Percentiles rank a stretch among this genome's conserved stretches.
Conservation (phyloP, 2,888 invertebrate genomes). For the Nemapogon koenigi region DNA sequence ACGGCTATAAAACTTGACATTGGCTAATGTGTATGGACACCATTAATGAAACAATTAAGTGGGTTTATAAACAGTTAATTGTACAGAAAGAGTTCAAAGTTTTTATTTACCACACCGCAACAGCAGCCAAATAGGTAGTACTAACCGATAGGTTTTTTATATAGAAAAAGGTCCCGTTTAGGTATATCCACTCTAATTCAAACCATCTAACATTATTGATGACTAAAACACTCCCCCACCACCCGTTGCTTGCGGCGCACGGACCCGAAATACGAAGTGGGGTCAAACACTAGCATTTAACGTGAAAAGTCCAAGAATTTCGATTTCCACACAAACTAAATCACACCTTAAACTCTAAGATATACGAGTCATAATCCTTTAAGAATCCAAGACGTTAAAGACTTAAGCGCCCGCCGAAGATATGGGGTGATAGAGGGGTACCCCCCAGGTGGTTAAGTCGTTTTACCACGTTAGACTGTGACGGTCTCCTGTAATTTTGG, state of each 20-base stretch:
- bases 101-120: too few relatives aligned
- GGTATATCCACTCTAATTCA: conserved; percentile 19
- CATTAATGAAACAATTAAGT: too few relatives aligned
- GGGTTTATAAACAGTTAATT: too few relatives aligned
- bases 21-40: too few relatives aligned
- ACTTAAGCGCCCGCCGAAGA: conserved; percentile 18
- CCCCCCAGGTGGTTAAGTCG: conserved; percentile 59
- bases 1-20: too few relatives aligned
- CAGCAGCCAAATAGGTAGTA: too few relatives aligned
- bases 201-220: conserved; percentile 60
- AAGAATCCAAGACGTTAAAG: conserved; percentile 19
- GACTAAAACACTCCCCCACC: conserved; percentile 46
- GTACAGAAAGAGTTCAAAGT: too few relatives aligned
- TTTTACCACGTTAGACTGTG: conserved; percentile 61
- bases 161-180: too few relatives aligned
- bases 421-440: conserved; percentile 38
- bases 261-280: conserved; percentile 54
- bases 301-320: conserved; percentile 27
- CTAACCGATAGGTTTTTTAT: too few relatives aligned
- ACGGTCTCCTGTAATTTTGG: conserved; percentile 63
- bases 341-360: conserved; percentile 10
- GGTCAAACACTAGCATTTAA: conserved; percentile 54
- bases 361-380: conserved; percentile 20
- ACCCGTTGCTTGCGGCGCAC: conserved; percentile 16
- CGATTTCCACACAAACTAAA: conserved; percentile 11